Percentiles rank a stretch among this genome's conserved stretches.
Evolutionary conservation across 2,888 invertebrate genomes (phyloP).

Genomic region (Crematogaster levior): DNA sequence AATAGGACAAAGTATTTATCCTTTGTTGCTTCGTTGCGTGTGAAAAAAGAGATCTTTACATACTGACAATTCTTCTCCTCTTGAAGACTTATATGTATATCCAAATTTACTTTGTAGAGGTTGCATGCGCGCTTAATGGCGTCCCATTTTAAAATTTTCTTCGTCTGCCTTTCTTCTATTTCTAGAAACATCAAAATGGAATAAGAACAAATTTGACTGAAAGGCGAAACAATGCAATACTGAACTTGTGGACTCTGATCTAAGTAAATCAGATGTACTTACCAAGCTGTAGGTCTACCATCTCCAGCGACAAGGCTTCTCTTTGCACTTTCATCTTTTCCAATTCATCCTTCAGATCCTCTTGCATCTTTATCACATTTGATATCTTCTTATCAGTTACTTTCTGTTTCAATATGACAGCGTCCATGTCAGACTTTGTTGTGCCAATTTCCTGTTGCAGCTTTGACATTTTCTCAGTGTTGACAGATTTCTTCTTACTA

Average conservation of each 20-base stretch:
- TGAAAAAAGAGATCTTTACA: constrained; percentile 78
- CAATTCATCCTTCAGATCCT: constrained; percentile 68
- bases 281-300: constrained; percentile 79
- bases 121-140: constrained; percentile 77
- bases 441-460: constrained; percentile 64
- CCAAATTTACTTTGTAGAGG: constrained; percentile 78
- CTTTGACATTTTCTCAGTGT: constrained; percentile 56
- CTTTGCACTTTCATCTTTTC: constrained; percentile 65
- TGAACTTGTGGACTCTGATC: neutral
- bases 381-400: constrained; percentile 75
- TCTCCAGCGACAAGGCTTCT: constrained; percentile 73
- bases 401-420: constrained; percentile 72
- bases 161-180: constrained; percentile 63
- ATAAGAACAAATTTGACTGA: neutral
- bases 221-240: neutral
- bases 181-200: constrained; percentile 51
- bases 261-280: constrained; percentile 29
- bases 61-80: constrained; percentile 61
- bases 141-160: constrained; percentile 74
- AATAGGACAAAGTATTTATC: constrained; percentile 78
- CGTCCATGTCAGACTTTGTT: constrained; percentile 62
- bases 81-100: constrained; percentile 74
- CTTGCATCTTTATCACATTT: constrained; percentile 62
- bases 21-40: constrained; percentile 62
- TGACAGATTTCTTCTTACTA: constrained; percentile 51